Evolutionary conservation across 1,140 invertebrate species (phyloP).

Genomic region (Lamellibrachia luymesi): DNA sequence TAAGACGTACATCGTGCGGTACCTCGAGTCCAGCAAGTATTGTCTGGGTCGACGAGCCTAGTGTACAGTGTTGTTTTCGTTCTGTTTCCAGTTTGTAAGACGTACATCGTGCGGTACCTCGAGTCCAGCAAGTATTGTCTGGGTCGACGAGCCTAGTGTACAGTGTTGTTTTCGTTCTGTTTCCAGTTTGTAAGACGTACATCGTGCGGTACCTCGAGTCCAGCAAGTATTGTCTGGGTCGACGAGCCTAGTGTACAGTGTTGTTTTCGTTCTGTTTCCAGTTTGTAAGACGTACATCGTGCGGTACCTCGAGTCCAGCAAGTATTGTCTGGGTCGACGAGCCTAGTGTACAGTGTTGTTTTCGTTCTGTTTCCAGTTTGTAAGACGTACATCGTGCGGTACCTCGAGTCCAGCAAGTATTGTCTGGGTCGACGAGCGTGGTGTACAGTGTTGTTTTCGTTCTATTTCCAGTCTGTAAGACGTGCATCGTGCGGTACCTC

Average conservation of each 20-base stretch:
- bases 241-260: no score
- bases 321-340: no score
- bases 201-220: constrained; percentile 57
- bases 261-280: no score
- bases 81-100: no score
- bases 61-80: no score
- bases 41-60: constrained; percentile 36
- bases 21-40: constrained; percentile 55
- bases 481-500: constrained; percentile 58
- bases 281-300: no score
- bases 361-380: no score
- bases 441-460: not conserved
- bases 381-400: no score
- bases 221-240: constrained; percentile 49
- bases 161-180: not conserved
- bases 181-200: constrained; percentile 59
- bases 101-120: no score
- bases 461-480: constrained; percentile 56
- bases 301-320: no score
- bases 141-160: no score
- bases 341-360: no score
- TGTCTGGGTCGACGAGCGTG: constrained; percentile 38
- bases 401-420: not conserved
- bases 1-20: constrained; percentile 58
- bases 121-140: constrained; percentile 38